Evolutionary conservation across 2,888 invertebrate species (phyloP).

Genomic region (Siphlonurus alternatus): DNA sequence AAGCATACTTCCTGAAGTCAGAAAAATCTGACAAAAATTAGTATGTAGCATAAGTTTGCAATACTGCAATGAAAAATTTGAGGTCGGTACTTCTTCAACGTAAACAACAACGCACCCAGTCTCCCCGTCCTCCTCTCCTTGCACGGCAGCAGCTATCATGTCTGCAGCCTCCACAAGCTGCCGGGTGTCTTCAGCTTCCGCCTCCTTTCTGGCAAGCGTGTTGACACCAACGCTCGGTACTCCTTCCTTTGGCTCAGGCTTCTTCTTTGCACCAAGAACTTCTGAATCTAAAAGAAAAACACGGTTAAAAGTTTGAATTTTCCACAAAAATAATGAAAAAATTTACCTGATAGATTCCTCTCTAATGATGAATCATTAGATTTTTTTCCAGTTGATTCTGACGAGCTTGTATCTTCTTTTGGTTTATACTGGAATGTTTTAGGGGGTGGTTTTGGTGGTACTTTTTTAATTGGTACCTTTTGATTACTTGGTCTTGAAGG

Average conservation of each 20-base stretch:
- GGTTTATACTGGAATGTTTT: constrained; percentile 18
- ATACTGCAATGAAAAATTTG: too few relatives aligned
- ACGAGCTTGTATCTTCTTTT: constrained; percentile 8
- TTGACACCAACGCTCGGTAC: too few relatives aligned
- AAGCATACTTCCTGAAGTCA: too few relatives aligned
- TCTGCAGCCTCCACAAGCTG: constrained; percentile 3
- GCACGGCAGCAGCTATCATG: background rate
- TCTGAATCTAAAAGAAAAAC: too few relatives aligned
- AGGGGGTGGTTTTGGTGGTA: constrained; percentile 27
- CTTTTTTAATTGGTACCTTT: constrained; percentile 16
- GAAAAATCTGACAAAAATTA: too few relatives aligned
- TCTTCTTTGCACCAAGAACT: background rate
- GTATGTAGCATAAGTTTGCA: too few relatives aligned
- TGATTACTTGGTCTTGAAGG: background rate
- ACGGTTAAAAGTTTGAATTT: too few relatives aligned
- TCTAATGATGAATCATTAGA: background rate
- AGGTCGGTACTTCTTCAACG: too few relatives aligned
- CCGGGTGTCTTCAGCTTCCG: background rate
- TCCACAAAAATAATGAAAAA: too few relatives aligned
- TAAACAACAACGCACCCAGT: background rate
- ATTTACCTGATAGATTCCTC: background rate
- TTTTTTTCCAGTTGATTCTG: background rate
- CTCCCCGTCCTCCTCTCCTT: background rate
- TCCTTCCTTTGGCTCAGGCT: background rate
- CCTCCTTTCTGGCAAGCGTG: background rate